Conservation (phyloP, 2,113 vertebrate genomes). For the Eolophus roseicapilla region DNA sequence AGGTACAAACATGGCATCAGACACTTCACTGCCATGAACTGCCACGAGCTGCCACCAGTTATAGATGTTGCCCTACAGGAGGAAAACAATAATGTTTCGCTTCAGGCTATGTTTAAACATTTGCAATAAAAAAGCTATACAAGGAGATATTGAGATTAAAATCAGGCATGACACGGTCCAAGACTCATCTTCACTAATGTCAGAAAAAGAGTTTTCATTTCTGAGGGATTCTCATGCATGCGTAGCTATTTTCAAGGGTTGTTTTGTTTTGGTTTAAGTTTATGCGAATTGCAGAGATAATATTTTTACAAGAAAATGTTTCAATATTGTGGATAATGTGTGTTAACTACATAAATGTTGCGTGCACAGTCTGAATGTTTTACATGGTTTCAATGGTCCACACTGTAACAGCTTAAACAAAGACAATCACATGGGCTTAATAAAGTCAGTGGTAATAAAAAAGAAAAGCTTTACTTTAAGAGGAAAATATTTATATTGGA, state of each 20-base stretch:
- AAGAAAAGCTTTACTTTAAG: slow-evolving; percentile 47
- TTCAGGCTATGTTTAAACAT: background rate
- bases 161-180: background rate
- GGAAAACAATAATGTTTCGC: background rate
- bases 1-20: background rate
- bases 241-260: background rate
- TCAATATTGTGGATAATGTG: background rate
- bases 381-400: background rate
- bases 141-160: background rate
- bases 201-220: background rate
- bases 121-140: background rate
- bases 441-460: slow-evolving; percentile 63
- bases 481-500: slow-evolving; percentile 68
- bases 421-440: slow-evolving; percentile 57
- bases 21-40: background rate
- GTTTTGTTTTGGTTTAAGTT: background rate
- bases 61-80: background rate
- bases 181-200: background rate
- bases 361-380: background rate
- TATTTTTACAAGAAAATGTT: slow-evolving; percentile 13
- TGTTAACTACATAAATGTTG: slow-evolving; percentile 8
- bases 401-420: slow-evolving; percentile 50
- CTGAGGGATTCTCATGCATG: background rate
- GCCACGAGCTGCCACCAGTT: background rate
- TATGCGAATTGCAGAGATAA: background rate